Evolutionary conservation across 2,113 vertebrate genomes (phyloP), one percentile per base, ranked within the genome.

Genomic region (Garra rufa): DNA sequence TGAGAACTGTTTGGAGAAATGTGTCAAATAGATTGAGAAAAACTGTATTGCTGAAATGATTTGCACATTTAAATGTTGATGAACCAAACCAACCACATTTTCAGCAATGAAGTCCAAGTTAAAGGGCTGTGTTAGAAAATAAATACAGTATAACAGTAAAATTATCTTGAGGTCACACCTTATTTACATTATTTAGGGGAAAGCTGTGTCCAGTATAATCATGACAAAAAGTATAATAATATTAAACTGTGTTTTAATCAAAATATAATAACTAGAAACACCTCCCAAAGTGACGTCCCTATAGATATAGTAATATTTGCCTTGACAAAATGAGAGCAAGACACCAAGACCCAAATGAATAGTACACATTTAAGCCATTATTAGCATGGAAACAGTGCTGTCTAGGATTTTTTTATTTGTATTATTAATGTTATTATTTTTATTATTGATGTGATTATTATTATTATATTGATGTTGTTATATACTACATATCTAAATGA

Each of bases 241-340:
- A 41, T 41, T 21, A n/a, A 10, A 38, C 6, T 63, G 30, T 48
- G 15, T 19, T 67, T 65, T 30, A 14, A 30, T 65, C 26, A 65
- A 65, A 61, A 65, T 30, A 14, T 65, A 30, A 65, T 30, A 14
- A 63, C 13, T 15, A 63, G 26, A 30, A 63, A 15, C 14, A 63
- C 26, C 28, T 26, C 24, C 10, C 57, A 61, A 26, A 28, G 24
- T 3, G 34, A 34, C 5, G 34, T 34, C 34, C 34, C 2, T 34
- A 34, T 34, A 34, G n/a, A 46, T 46, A 46, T 13, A 46, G 73
- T n/a, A n/a, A 89, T 91, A 83, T 93, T 91, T 91, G 85, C n/a
- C 63, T 24, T 91, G 89, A 90, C 87, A 90, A 85, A 89, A 38
- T 9, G 63, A 55, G 52, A 55, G 15, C n/a, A n/a, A 21, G 50